These are phyloP conservation scores for Sycophila sp. DNA, from an alignment of 1,140 invertebrate genomes.

Conservation along the genomic window DNA sequence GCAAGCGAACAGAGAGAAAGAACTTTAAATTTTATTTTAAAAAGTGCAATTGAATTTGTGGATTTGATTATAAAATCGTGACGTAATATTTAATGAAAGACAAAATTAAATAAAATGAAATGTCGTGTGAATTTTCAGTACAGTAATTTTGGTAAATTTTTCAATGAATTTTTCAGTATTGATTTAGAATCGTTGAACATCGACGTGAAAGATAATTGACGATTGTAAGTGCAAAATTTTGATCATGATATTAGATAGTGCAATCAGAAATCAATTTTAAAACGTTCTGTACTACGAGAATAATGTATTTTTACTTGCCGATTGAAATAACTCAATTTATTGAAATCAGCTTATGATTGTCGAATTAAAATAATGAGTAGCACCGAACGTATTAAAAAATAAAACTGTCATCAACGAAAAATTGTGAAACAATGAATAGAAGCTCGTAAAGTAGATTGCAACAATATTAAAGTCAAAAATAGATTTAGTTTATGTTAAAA, in stretches of 20 bases:
- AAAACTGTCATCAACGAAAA: not conserved
- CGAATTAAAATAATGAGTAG: too few species aligned
- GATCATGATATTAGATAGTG: slow-evolving; percentile 18
- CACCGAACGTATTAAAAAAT: not conserved
- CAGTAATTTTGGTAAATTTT: not conserved
- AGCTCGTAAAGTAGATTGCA: not conserved
- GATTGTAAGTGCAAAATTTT: slow-evolving; percentile 30
- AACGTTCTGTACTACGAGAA: not conserved
- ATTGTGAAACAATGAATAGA: not conserved
- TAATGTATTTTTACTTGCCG: not conserved
- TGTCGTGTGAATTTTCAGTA: too few species aligned
- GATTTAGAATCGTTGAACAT: slow-evolving; percentile 32
- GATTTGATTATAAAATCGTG: too few species aligned
- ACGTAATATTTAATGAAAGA: too few species aligned
- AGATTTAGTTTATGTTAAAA: not conserved
- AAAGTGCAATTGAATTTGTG: too few species aligned
- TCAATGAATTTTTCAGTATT: slow-evolving; percentile 36
- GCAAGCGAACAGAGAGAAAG: too few species aligned
- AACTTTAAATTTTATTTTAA: too few species aligned
- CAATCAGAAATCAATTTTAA: slow-evolving; percentile 8
- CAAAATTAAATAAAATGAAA: too few species aligned
- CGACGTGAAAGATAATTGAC: slow-evolving; percentile 30
- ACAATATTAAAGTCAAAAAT: not conserved
- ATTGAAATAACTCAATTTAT: too few species aligned
- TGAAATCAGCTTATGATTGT: too few species aligned